Evolutionary conservation across 2,113 vertebrate species (phyloP).

Genomic region (Natator depressus): DNA sequence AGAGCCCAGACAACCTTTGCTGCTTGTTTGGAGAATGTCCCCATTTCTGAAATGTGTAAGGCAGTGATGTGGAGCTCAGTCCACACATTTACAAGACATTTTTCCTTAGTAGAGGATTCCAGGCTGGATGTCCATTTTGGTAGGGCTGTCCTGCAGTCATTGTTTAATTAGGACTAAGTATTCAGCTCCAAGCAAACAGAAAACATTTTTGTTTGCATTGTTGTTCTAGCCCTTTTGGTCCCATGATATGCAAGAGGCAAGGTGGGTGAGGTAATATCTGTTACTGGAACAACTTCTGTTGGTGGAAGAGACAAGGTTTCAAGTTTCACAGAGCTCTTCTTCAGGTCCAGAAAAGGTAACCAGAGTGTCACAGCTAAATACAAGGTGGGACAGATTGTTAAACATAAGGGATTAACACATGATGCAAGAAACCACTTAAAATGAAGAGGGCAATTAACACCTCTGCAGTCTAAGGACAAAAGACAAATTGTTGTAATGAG

Average conservation of each 20-base stretch:
- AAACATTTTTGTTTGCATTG: background rate
- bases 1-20: background rate
- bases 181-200: background rate
- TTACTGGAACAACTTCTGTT: background rate
- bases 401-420: background rate
- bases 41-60: background rate
- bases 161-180: background rate
- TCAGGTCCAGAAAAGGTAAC: background rate
- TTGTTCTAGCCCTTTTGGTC: background rate
- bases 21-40: background rate
- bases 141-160: background rate
- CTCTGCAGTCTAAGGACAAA: background rate
- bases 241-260: background rate
- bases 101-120: background rate
- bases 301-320: background rate
- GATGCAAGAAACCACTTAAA: background rate
- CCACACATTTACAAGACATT: background rate
- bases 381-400: too few relatives aligned
- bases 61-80: background rate
- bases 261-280: background rate
- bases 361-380: background rate
- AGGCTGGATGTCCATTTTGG: background rate
- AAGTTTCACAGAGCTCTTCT: background rate
- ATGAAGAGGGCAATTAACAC: background rate
- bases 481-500: background rate